Percentiles rank a stretch among this genome's conserved stretches.
phyloP scores from a whole-genome alignment of 2,888 invertebrate species.

The Abrostola triplasia region DNA sequence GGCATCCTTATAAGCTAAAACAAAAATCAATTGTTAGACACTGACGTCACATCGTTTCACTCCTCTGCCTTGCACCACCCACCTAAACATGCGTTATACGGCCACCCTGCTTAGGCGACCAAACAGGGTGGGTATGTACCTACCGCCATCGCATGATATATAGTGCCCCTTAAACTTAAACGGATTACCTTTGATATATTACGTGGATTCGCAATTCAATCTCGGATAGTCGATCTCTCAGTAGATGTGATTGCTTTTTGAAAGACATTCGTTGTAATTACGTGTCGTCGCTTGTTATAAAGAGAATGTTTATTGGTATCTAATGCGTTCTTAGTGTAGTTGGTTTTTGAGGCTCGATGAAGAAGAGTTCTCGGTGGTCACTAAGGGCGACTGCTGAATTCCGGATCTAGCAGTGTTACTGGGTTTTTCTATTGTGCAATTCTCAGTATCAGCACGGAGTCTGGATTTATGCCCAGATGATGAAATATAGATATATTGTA shows the following conservation, averaged over 20 bases:
- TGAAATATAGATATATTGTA: too few species aligned
- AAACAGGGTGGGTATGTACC: constrained; percentile 80
- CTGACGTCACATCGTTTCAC: not conserved
- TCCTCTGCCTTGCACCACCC: constrained; percentile 58
- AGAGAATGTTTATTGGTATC: constrained; percentile 14
- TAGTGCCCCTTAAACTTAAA: constrained; percentile 87
- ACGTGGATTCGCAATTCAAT: constrained; percentile 85
- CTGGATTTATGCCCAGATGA: too few species aligned
- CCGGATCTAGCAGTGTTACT: too few species aligned
- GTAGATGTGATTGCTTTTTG: constrained; percentile 81
- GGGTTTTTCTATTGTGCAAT: too few species aligned
- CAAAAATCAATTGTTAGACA: not conserved
- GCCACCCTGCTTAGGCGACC: constrained; percentile 86
- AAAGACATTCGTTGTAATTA: constrained; percentile 72
- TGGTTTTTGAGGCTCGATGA: not conserved
- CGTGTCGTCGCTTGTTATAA: constrained; percentile 36
- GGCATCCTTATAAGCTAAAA: too few species aligned
- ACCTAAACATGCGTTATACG: constrained; percentile 78
- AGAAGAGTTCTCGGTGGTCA: too few species aligned
- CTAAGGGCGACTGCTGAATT: too few species aligned
- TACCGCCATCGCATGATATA: constrained; percentile 83
- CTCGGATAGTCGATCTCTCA: constrained; percentile 82
- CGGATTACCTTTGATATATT: constrained; percentile 88
- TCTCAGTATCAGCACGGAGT: too few species aligned
- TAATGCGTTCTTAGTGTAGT: not conserved